phyloP scores from a whole-genome alignment of 1,140 invertebrate genomes.

The Microplitis mediator region DNA sequence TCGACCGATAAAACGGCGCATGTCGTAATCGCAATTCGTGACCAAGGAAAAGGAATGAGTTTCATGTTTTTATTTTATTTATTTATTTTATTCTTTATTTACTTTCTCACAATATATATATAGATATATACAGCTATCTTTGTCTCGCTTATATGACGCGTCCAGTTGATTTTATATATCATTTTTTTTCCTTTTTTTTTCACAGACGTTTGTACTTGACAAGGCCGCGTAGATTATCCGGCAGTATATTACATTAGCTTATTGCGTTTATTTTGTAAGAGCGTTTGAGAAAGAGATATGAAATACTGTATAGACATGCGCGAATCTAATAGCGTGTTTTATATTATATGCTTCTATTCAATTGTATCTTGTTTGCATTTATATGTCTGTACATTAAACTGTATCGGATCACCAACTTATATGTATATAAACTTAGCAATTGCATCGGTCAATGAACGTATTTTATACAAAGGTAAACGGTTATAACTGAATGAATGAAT shows the following conservation, averaged over 20 bases:
- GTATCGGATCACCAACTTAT: conserved; percentile 20
- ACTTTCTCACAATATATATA: conserved; percentile 2
- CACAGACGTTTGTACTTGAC: conserved; percentile 40
- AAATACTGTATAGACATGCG: no score
- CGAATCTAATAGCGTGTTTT: neutral
- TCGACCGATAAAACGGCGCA: conserved; percentile 42
- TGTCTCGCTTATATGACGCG: neutral
- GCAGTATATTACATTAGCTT: conserved; percentile 36
- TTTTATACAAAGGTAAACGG: neutral
- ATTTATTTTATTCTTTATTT: conserved; percentile 8
- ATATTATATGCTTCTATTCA: neutral
- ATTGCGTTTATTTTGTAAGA: neutral
- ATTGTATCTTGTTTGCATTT: neutral
- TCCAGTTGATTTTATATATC: no score
- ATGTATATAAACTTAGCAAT: neutral
- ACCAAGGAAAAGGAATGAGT: conserved; percentile 40
- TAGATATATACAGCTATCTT: no score
- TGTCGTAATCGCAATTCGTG: conserved; percentile 47
- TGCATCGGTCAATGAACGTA: conserved; percentile 47
- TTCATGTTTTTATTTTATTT: conserved; percentile 17
- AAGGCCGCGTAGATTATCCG: conserved; percentile 48
- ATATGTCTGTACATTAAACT: neutral
- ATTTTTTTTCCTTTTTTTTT: conserved; percentile 1
- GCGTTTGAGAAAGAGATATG: conserved; percentile 21
- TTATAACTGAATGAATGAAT: conserved; percentile 32